Evolutionary conservation across 2,888 invertebrate genomes (phyloP), one percentile per base, ranked within the genome.

Genomic region (Drosophila helvetica): DNA sequence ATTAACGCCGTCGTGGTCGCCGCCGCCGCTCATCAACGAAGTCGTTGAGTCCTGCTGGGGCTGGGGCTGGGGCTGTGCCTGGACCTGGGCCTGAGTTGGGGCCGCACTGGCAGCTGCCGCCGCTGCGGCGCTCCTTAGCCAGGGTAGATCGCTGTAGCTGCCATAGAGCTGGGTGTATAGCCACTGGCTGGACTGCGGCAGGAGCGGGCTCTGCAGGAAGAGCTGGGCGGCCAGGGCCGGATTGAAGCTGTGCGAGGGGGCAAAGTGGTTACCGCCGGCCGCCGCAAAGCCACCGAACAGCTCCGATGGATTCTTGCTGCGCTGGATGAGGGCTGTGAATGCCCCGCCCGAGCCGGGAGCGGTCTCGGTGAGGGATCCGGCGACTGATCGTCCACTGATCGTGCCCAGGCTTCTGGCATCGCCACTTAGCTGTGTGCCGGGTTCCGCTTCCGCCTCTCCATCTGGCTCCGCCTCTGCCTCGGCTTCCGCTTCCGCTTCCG

Each of bases 111-210:
- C 85, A 0, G 81, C 86, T 0, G 82, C 87, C 3, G 85, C 84
- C 0, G 89, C 79, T 27, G 90, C 81, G 19, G 93, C 91, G 54
- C 93, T 91, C 33, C 93, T 93, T 88, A 96, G 93, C 95, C 95
- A 95, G 3, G 93, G 93, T 93, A 95, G 94, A 70, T 95, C 95
- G 78, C 94, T 94, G 58, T 92, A 93, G 64, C 93, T 94, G 33
- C 95, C 95, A 88, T 96, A 96, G 1, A 96, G 92, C 86, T 96
- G 96, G 0, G 95, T 95, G 86, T 96, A 96, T 6, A 96, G 91
- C 96, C 96, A 96, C 70, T 96, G 96, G 43, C 95, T 95, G 7
- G 96, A 96, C 1, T 96, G 95, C 1, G 96, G 96, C 71, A 96
- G 91, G 15, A 96, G 92, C 0, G 96, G 96, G 5, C 95, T 94